Evolutionary conservation across 2,797 vertebrate species (phyloP).

Genomic region (Hapalemur alaotrensis): DNA sequence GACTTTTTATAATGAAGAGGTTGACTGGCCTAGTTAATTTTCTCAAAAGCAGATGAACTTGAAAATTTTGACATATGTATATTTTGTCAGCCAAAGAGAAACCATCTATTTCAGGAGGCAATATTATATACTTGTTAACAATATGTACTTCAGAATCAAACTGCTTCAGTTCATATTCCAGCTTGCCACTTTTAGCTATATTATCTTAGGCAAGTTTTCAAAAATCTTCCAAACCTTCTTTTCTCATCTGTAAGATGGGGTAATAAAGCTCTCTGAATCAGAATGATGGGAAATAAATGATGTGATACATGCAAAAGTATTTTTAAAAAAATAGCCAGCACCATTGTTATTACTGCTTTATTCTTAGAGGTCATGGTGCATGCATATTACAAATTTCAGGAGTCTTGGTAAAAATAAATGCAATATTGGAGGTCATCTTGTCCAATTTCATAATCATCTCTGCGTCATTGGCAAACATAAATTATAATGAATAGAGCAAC

Average conservation of each 20-base stretch:
- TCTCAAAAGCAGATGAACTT: slow-evolving; percentile 59
- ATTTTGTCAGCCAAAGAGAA: slow-evolving; percentile 67
- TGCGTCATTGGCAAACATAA: background rate
- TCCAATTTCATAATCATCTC: background rate
- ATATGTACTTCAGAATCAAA: slow-evolving; percentile 48
- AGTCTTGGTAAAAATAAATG: background rate
- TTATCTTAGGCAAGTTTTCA: slow-evolving; percentile 47
- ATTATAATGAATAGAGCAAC: background rate
- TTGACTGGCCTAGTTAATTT: slow-evolving; percentile 49
- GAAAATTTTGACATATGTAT: slow-evolving; percentile 67
- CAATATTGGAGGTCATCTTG: background rate
- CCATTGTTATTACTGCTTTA: background rate
- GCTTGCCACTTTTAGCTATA: slow-evolving; percentile 36
- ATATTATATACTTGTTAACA: slow-evolving; percentile 61
- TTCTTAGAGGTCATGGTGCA: background rate
- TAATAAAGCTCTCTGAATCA: background rate
- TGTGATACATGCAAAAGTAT: background rate
- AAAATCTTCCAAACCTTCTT: slow-evolving; percentile 25
- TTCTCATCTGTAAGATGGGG: background rate
- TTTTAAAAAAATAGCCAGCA: background rate
- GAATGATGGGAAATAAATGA: background rate
- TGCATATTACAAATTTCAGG: background rate
- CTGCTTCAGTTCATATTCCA: background rate
- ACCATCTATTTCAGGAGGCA: slow-evolving; percentile 65
- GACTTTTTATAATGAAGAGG: slow-evolving; percentile 16